Evolutionary conservation across 2,888 invertebrate genomes (phyloP).

Genomic region (Phania funesta): DNA sequence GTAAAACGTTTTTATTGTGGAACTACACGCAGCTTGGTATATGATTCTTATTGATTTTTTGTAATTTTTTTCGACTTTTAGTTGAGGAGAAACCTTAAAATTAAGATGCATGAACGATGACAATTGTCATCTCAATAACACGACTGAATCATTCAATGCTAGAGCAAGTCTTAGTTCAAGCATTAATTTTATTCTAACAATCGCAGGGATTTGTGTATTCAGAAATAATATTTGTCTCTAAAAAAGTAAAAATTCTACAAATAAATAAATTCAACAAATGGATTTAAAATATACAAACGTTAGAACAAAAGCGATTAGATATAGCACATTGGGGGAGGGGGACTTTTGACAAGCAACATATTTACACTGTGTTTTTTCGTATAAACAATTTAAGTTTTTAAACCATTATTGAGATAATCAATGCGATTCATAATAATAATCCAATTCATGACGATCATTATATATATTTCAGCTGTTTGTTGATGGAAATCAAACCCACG

Average conservation of each 20-base stretch:
- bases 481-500: too few species aligned
- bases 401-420: too few species aligned
- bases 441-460: too few species aligned
- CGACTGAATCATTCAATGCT: slow-evolving; percentile 32
- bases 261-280: not conserved
- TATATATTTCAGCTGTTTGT: too few species aligned
- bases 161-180: not conserved
- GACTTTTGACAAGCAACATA: not conserved
- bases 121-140: slow-evolving; percentile 58
- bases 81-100: slow-evolving; percentile 14
- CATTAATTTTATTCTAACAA: not conserved
- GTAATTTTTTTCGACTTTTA: slow-evolving; percentile 20
- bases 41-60: slow-evolving; percentile 25
- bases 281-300: not conserved
- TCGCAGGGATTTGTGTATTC: not conserved
- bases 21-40: not conserved
- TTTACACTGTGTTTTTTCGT: too few species aligned
- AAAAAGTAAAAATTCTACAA: not conserved
- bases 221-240: not conserved
- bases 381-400: too few species aligned
- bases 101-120: slow-evolving; percentile 34
- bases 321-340: not conserved
- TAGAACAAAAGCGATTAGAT: not conserved
- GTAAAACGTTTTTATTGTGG: slow-evolving; percentile 1
- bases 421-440: too few species aligned